A percentile compares a stretch with the other conserved stretches of the same genome.
Evolutionary conservation across 92 coral and sea anemone species (phyloP).

Genomic region (Siderastrea siderea): DNA sequence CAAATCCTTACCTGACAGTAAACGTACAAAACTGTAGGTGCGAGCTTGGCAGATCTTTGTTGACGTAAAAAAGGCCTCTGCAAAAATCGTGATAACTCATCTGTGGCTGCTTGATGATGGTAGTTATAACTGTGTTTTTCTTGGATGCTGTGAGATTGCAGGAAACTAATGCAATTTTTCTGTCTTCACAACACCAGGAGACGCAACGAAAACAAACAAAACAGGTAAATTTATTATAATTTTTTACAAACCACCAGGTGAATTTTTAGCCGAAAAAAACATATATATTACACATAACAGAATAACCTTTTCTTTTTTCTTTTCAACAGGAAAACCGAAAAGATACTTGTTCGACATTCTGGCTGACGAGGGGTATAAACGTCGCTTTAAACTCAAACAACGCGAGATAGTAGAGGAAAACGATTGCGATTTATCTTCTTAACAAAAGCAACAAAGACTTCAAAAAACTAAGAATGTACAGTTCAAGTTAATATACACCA

Average conservation of each 20-base stretch:
- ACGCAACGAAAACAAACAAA: neutral
- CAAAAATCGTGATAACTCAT: too few species aligned
- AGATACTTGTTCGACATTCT: conserved; percentile 74
- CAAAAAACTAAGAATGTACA: too few species aligned
- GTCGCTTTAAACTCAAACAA: conserved; percentile 37
- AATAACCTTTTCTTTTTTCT: neutral
- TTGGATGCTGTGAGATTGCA: too few species aligned
- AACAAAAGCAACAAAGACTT: neutral
- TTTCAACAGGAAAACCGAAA: conserved; percentile 33
- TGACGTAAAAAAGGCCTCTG: too few species aligned
- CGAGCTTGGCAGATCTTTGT: too few species aligned
- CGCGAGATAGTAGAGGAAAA: conserved; percentile 34
- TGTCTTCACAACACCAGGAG: neutral
- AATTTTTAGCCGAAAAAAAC: too few species aligned
- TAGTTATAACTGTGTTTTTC: too few species aligned
- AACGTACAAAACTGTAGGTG: too few species aligned
- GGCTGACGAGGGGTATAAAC: conserved; percentile 68
- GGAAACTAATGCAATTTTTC: neutral
- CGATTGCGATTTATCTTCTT: neutral
- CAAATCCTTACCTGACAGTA: too few species aligned
- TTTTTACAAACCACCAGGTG: too few species aligned
- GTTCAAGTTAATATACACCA: too few species aligned
- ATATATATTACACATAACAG: neutral
- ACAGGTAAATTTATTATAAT: neutral
- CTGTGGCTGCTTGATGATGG: too few species aligned